Evolutionary conservation across 1,140 invertebrate genomes (phyloP), one percentile per base, ranked within the genome.

Genomic region (Anagrus nilaparvatae): DNA sequence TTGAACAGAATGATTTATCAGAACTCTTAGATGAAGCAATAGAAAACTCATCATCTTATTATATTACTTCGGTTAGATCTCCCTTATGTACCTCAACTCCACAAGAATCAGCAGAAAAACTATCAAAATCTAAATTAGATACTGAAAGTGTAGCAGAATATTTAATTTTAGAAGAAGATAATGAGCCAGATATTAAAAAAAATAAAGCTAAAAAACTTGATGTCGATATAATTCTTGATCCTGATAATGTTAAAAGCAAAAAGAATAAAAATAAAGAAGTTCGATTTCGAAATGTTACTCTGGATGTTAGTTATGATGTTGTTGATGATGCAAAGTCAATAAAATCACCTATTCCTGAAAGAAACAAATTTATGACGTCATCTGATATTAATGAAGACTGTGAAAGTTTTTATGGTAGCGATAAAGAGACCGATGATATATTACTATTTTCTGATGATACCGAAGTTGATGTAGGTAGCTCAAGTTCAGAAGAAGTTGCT

Each of bases 391-490:
- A 54, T 30, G 69, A 67, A 39, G 69, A 70, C 50, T 64, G 63
- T 47, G 72, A 76, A 53, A 79, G 73, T 60, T 79, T 76, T 63
- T 77, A 75, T 59, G 75, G 72, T 25, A 73, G 72, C 49, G 76
- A 81, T 42, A 79, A 77, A 57, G 77, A 78, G 48, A 72, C 71
- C 23, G 74, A 77, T 40, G 78, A 82, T 44, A 69, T 74, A 36
- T 63, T 81, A 29, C 77, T 81, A 35, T 84, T 84, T 63, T 82
- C 80, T 18, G 81, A 83, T 53, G 72, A 75, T 53, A 67, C 71
- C 48, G 61, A 72, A 63, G 58, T 74, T 54, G 60, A 73, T 49
- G 52, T 56, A 51, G 54, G 48, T 39, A 60, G 56, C 44, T 63
- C 61, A 20, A 65, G 60, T 31, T 63, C 61, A 5, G 55, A 73